Conservation (phyloP, 30 jellyfish, hydroid and myxozoan genomes). For the Hydra vulgaris region DNA sequence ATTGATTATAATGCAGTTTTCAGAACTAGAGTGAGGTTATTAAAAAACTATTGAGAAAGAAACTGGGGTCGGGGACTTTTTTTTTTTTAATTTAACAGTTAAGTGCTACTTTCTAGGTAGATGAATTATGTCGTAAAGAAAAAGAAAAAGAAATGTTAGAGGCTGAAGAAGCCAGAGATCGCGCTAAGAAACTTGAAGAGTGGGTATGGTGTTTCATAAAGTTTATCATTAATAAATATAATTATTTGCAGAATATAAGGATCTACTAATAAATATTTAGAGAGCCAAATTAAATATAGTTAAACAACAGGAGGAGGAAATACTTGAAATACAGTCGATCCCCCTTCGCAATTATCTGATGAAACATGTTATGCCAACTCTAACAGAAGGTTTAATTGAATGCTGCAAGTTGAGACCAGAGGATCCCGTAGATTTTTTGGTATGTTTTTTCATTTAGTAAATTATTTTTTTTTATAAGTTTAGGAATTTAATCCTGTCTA, state of each 20-base stretch:
- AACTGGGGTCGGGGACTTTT: no score
- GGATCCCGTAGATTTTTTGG: slow-evolving; percentile 94
- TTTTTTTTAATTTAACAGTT: neutral
- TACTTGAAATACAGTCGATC: slow-evolving; percentile 79
- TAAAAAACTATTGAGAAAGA: no score
- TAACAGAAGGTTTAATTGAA: slow-evolving; percentile 83
- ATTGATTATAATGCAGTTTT: no score
- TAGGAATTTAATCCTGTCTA: no score
- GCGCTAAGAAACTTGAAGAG: slow-evolving; percentile 80
- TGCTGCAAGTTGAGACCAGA: slow-evolving; percentile 91
- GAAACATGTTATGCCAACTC: slow-evolving; percentile 98
- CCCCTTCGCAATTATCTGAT: slow-evolving; percentile 88
- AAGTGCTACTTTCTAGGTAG: slow-evolving; percentile 56
- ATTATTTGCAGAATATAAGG: no score
- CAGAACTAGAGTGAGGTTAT: no score
- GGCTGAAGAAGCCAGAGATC: slow-evolving; percentile 76
- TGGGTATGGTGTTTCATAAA: slow-evolving; percentile 86
- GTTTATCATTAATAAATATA: no score
- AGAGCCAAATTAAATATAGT: slow-evolving; percentile 65
- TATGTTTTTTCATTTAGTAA: no score
- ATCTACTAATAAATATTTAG: slow-evolving; percentile 35
- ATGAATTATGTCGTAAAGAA: slow-evolving; percentile 34
- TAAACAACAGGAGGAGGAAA: slow-evolving; percentile 77
- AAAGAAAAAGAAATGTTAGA: slow-evolving; percentile 72
- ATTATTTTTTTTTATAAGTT: neutral